These are phyloP conservation scores for Onthophagus taurus DNA, from an alignment of 1,140 invertebrate genomes.

Conservation along the genomic window DNA sequence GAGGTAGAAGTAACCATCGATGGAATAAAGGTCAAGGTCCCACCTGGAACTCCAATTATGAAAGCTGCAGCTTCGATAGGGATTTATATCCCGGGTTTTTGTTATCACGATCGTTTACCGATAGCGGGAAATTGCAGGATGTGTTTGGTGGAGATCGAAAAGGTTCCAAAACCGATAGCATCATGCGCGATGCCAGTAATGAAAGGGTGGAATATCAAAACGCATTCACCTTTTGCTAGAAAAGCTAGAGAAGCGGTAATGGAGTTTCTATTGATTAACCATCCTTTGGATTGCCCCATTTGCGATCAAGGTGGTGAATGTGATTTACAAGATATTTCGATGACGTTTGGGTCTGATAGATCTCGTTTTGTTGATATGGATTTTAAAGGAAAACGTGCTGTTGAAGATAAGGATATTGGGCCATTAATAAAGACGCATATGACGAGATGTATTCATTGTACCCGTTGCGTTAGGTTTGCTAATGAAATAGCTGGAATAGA, in stretches of 20 bases:
- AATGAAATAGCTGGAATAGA: slow-evolving; percentile 96
- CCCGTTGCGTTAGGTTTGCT: slow-evolving; percentile 92
- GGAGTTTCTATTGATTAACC: slow-evolving; percentile 98
- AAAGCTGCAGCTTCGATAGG: slow-evolving; percentile 96
- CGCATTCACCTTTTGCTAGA: slow-evolving; percentile 89
- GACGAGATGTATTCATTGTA: slow-evolving; percentile 99
- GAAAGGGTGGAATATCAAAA: slow-evolving; percentile 95
- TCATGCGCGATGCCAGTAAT: slow-evolving; percentile 99
- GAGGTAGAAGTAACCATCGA: slow-evolving; percentile 97
- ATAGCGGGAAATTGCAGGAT: slow-evolving; percentile 98
- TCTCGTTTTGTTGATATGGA: slow-evolving; percentile 91
- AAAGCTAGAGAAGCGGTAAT: slow-evolving; percentile 97
- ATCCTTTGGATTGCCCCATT: slow-evolving; percentile 98
- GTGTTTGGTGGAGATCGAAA: slow-evolving; percentile 99
- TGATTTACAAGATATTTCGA: slow-evolving; percentile 96
- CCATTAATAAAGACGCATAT: slow-evolving; percentile 97
- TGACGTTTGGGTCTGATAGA: slow-evolving; percentile 96
- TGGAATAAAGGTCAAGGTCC: slow-evolving; percentile 88
- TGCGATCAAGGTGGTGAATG: slow-evolving; percentile 99
- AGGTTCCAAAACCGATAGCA: slow-evolving; percentile 88
- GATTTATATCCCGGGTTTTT: slow-evolving; percentile 97
- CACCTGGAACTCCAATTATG: slow-evolving; percentile 93
- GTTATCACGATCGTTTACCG: slow-evolving; percentile 96
- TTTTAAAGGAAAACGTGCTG: slow-evolving; percentile 90
- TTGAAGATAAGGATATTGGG: slow-evolving; percentile 98